Percentiles rank a stretch among this genome's conserved stretches.
Conservation (phyloP, 1,140 invertebrate species). For the Bombus pascuorum region DNA sequence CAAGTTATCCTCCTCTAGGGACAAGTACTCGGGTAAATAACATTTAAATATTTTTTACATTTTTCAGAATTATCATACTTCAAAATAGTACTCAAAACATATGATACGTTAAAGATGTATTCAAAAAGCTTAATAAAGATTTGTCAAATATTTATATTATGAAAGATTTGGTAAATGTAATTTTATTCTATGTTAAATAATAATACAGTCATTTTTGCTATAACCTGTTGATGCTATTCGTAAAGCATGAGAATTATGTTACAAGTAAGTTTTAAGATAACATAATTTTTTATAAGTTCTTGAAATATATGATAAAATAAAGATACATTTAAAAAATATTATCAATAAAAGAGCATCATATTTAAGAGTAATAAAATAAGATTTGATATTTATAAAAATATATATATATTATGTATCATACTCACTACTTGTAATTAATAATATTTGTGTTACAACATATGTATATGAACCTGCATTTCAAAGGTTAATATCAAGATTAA, state of each 20-base stretch:
- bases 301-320: background rate
- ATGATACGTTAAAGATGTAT: background rate
- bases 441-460: too few relatives aligned
- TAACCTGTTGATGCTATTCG: background rate
- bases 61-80: background rate
- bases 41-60: background rate
- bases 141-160: background rate
- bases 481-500: background rate
- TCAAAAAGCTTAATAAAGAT: background rate
- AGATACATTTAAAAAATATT: background rate
- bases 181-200: background rate
- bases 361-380: background rate
- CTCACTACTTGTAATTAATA: background rate
- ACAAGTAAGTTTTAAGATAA: background rate
- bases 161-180: background rate
- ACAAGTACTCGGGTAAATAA: conserved; percentile 90
- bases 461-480: background rate
- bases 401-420: background rate
- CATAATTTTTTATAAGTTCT: background rate
- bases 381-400: background rate
- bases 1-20: conserved; percentile 89
- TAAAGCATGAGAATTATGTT: background rate
- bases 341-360: background rate
- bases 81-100: background rate
- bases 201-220: conserved; percentile 37